Base-by-base conservation (phyloP, 1,140 invertebrate species). In the Lutraria rhynchaena region DNA sequence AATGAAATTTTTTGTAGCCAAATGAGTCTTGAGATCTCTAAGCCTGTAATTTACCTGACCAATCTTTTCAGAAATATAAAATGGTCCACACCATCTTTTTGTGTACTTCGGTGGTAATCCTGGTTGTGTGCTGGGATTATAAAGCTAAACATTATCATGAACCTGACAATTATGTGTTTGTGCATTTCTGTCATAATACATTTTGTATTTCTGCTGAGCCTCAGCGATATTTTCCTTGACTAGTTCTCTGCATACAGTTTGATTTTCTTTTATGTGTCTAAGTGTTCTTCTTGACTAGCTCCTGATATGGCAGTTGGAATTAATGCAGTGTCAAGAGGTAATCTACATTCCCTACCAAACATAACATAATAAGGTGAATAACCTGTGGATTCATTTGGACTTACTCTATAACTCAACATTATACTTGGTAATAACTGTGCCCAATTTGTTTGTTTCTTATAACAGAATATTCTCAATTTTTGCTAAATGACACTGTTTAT, bases 401-500 rank as follows among this genome's bases (percentile, higher is more conserved):
- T 13, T 5, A 51, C 13, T 17, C 67, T 31, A 31, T 67, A 51
- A 24, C 57, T 37, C 35, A 82, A 31, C 58, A 71, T 61, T 22
- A 82, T 67, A 33, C 73, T 83, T 3, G 58, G 58, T 31, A 83
- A 31, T 3, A 63, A 49, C 27, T 83, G 24, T 24, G 46, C 57
- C 82, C 82, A 83, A 33, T 83, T 80, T 57, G 67, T 67, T 49
- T 83, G 75, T 13, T 69, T 49, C 27, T 60, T 33, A 31, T 83
- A 61, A 33, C 57, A 46, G 53, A 55, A 74, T 0, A 75, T 78
- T 41, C 75, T 22, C 0, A 83, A 49, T 44, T 71, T 80, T 24
- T 55, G 41, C 0, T 63, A 11, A 44, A 83, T 65, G 0, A 67
- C 41, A 44, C 44, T 63, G 51, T 83, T 78, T 29, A 44, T 65